These are phyloP conservation scores for Callinectes sapidus DNA, from an alignment of 2,888 invertebrate species.

Conservation along the genomic window DNA sequence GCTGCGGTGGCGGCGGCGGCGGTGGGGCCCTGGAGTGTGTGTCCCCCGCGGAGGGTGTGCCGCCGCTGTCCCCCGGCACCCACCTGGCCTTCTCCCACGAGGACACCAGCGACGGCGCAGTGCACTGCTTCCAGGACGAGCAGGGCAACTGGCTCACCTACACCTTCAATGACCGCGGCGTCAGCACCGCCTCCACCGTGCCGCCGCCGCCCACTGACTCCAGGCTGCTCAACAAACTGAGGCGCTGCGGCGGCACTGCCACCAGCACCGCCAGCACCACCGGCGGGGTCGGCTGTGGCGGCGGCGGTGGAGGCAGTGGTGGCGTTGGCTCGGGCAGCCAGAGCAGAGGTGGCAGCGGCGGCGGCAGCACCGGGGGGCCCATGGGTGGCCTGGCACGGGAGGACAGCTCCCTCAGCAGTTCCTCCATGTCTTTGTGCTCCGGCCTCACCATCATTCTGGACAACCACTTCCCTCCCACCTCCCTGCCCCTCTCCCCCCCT, in stretches of 20 bases:
- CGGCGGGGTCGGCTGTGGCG: neutral
- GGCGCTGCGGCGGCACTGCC: slow-evolving; percentile 36
- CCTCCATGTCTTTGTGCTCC: slow-evolving; percentile 74
- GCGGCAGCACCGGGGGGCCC: slow-evolving; percentile 10
- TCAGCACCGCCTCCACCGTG: slow-evolving; percentile 74
- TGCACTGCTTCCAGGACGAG: slow-evolving; percentile 91
- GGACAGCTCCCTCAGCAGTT: slow-evolving; percentile 72
- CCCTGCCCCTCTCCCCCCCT: slow-evolving; percentile 48
- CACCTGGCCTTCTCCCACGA: slow-evolving; percentile 88
- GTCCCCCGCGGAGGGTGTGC: slow-evolving; percentile 73
- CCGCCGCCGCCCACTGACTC: slow-evolving; percentile 53
- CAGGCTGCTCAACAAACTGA: slow-evolving; percentile 49
- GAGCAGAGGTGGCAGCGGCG: neutral
- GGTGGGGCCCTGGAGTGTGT: slow-evolving; percentile 11
- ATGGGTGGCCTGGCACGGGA: slow-evolving; percentile 43
- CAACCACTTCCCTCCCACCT: slow-evolving; percentile 73
- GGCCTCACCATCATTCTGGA: slow-evolving; percentile 77
- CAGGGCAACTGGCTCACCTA: slow-evolving; percentile 91
- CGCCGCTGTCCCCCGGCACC: slow-evolving; percentile 76
- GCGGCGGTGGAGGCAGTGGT: neutral
- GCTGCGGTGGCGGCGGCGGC: too few species aligned
- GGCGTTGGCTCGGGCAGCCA: neutral
- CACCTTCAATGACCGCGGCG: slow-evolving; percentile 88
- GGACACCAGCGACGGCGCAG: slow-evolving; percentile 88
- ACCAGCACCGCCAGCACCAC: neutral